Conservation (phyloP, 1,140 invertebrate species). For the Leptoteleia sp. region DNA sequence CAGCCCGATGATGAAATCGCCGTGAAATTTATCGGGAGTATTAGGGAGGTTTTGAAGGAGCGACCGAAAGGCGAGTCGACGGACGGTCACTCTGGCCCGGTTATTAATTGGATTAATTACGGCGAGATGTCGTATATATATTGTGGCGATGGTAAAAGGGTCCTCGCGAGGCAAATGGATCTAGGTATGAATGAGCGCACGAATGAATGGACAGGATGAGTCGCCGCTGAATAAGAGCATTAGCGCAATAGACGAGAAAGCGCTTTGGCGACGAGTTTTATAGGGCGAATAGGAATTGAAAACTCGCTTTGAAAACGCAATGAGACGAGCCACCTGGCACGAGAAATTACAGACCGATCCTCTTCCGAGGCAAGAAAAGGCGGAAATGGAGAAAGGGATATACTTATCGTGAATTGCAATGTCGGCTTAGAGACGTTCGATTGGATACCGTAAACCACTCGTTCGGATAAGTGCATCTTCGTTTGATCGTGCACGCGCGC, state of each 20-base stretch:
- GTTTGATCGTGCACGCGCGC: conserved; percentile 57
- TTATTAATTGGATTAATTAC: conserved; percentile 50
- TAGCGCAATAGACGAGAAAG: conserved; percentile 55
- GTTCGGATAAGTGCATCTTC: conserved; percentile 59
- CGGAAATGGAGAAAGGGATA: conserved; percentile 64
- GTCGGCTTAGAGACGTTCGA: conserved; percentile 58
- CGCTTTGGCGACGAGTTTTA: conserved; percentile 60
- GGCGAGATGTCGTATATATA: conserved; percentile 26
- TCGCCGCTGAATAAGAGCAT: conserved; percentile 50
- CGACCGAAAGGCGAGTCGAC: no score
- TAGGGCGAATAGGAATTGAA: conserved; percentile 62
- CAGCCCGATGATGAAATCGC: no score
- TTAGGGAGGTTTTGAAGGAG: no score
- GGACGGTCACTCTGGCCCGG: no score
- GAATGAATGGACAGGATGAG: conserved; percentile 62
- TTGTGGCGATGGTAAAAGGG: conserved; percentile 16
- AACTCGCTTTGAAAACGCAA: conserved; percentile 59
- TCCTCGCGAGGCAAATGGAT: conserved; percentile 32
- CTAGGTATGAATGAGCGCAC: conserved; percentile 50
- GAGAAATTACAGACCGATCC: conserved; percentile 49
- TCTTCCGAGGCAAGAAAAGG: conserved; percentile 56
- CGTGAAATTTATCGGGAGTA: no score
- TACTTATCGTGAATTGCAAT: conserved; percentile 64
- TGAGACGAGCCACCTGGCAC: conserved; percentile 56
- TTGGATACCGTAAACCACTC: conserved; percentile 60